phyloP scores from a whole-genome alignment of 2,888 invertebrate species.

The Pammene fasciana region DNA sequence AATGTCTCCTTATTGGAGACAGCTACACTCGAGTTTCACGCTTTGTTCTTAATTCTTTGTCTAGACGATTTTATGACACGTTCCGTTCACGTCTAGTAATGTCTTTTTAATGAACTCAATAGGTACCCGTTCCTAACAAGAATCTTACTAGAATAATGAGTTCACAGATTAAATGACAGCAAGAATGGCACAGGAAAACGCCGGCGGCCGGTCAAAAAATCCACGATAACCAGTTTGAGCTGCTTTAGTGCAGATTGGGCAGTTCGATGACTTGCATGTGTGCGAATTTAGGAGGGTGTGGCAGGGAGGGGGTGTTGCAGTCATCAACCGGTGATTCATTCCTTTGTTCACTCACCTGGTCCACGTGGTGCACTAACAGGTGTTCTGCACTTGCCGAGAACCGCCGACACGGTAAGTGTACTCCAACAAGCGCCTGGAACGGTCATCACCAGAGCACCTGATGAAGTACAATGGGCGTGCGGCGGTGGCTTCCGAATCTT shows the following conservation, averaged over 20 bases:
- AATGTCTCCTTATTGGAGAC: constrained; percentile 39
- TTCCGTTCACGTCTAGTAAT: constrained; percentile 18
- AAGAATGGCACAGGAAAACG: constrained; percentile 67
- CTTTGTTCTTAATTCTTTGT: constrained; percentile 50
- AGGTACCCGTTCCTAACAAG: constrained; percentile 32
- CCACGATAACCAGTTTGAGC: constrained; percentile 77
- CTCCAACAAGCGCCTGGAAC: constrained; percentile 99
- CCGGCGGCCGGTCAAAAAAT: constrained; percentile 68
- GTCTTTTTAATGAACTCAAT: constrained; percentile 36
- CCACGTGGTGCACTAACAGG: constrained; percentile 42
- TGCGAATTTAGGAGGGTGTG: constrained; percentile 74
- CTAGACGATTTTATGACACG: constrained; percentile 34
- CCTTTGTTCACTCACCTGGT: constrained; percentile 44
- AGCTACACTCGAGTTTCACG: constrained; percentile 34
- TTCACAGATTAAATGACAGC: constrained; percentile 25
- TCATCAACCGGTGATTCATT: constrained; percentile 75
- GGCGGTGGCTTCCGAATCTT: constrained; percentile 81
- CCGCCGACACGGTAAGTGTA: constrained; percentile 96
- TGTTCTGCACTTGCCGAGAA: constrained; percentile 53
- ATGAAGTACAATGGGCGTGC: constrained; percentile 99
- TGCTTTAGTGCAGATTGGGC: constrained; percentile 75
- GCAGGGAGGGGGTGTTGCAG: constrained; percentile 62
- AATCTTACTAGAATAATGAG: constrained; percentile 31
- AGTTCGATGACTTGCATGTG: constrained; percentile 75
- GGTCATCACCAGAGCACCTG: constrained; percentile 97